These are phyloP conservation scores for Drosophila sucinea DNA, from an alignment of 1,140 invertebrate species.

Conservation along the genomic window DNA sequence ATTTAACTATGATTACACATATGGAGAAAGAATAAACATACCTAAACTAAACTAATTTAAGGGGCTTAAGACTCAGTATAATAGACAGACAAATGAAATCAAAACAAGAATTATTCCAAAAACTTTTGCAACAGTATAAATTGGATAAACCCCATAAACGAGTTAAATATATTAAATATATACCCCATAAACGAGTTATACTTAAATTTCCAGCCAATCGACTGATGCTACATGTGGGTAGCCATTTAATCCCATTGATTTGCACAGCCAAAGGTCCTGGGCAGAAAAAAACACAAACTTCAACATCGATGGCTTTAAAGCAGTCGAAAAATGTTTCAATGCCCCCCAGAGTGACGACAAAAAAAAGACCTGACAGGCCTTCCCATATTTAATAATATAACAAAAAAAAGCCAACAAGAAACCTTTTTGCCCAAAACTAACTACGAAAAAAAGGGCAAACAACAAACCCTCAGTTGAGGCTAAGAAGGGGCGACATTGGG, in stretches of 20 bases:
- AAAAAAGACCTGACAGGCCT: conserved; percentile 18
- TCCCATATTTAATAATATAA: conserved; percentile 59
- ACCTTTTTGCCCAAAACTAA: conserved; percentile 50
- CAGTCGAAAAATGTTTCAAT: background rate
- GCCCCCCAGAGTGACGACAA: conserved; percentile 14
- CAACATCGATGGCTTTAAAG: conserved; percentile 6
- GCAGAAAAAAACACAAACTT: background rate
- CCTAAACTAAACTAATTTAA: no score
- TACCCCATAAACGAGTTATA: background rate
- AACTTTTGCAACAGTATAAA: background rate
- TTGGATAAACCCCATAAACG: background rate
- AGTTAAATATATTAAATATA: no score
- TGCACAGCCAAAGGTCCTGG: background rate
- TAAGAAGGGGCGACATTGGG: conserved; percentile 4
- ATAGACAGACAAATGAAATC: background rate
- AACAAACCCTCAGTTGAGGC: conserved; percentile 26
- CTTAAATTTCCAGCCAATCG: background rate
- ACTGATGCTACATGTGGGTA: background rate
- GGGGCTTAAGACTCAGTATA: no score
- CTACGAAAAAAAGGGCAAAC: conserved; percentile 43
- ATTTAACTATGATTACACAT: no score
- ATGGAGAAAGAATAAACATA: no score
- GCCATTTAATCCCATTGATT: conserved; percentile 1
- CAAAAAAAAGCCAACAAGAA: conserved; percentile 29
- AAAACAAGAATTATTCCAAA: background rate